A percentile compares a stretch with the other conserved stretches of the same genome.
phyloP scores from a whole-genome alignment of 2,888 invertebrate species.

The Gymnoscelis rufifasciata region DNA sequence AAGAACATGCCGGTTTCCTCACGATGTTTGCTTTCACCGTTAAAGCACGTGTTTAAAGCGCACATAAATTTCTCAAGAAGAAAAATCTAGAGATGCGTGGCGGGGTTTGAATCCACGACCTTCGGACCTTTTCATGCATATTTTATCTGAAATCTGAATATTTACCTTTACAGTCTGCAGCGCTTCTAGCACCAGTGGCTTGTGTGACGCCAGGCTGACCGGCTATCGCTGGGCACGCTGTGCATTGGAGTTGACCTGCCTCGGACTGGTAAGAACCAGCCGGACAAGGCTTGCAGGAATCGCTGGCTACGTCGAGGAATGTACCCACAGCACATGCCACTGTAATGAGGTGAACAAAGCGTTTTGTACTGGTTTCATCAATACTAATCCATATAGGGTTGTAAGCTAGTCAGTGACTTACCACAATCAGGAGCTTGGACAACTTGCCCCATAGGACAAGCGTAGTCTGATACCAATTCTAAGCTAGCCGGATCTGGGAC shows the following conservation, averaged over 20 bases:
- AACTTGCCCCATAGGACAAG: constrained; percentile 95
- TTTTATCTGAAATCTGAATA: not conserved
- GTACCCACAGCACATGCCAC: constrained; percentile 96
- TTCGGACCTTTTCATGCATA: too few relatives aligned
- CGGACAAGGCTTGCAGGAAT: constrained; percentile 90
- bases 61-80: too few relatives aligned
- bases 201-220: constrained; percentile 94
- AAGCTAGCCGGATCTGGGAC: constrained; percentile 95
- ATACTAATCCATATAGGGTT: too few relatives aligned
- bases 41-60: too few relatives aligned
- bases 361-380: too few relatives aligned
- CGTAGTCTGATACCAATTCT: constrained; percentile 91
- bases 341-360: constrained; percentile 50
- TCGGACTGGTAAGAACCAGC: constrained; percentile 96
- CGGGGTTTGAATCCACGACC: too few relatives aligned
- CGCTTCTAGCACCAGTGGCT: constrained; percentile 91
- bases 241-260: constrained; percentile 92
- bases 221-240: constrained; percentile 92
- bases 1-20: too few relatives aligned
- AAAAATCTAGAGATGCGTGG: too few relatives aligned
- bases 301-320: constrained; percentile 86
- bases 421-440: constrained; percentile 96
- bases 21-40: too few relatives aligned
- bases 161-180: constrained; percentile 91
- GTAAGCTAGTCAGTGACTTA: constrained; percentile 71